Evolutionary conservation across 2,797 vertebrate genomes (phyloP), one percentile per base, ranked within the genome.

Genomic region (Lithobates pipiens): DNA sequence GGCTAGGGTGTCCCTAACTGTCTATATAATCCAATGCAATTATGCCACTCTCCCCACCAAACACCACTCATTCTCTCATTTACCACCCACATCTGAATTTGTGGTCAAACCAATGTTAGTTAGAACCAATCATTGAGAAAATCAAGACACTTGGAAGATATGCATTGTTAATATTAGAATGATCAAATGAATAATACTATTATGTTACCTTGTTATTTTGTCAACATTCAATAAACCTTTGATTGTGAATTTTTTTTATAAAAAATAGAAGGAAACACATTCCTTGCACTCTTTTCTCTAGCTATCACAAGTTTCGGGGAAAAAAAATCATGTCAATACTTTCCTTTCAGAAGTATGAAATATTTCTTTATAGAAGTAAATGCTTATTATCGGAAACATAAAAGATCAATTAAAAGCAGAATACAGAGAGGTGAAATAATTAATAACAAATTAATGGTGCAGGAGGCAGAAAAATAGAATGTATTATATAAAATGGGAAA

Each of bases 311-410:
- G 21, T 72, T 81, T 81, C 36, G 50, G 25, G 27, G 32, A 79
- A 44, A 36, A 44, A 44, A 36, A 29, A 29, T 63, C 9, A 68
- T 69, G 10, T 1, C 81, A 74, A 78, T 74, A 69, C 39, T 74
- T 68, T 83, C 34, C 39, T 25, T 23, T 57, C 29, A 61, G 29
- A 71, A 34, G 34, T 34, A 78, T 3, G 75, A 67, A 78, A n/a
- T 4, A 61, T 87, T 65, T 80, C 23, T 71, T 86, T 77, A 82
- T 71, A 61, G 80, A 77, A 74, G 75, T 50, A 83, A 75, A 75
- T 79, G 76, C 80, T 79, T 80, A 87, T 87, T 87, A 87, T 87
- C 44, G 61, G 70, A 87, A 87, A 75, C 76, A 83, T 83, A 83
- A 87, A 87, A 79, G 85, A 83, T 87, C 85, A 87, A 83, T 83